phyloP scores from a whole-genome alignment of 2,888 invertebrate genomes.

The Chironomus tentans region DNA sequence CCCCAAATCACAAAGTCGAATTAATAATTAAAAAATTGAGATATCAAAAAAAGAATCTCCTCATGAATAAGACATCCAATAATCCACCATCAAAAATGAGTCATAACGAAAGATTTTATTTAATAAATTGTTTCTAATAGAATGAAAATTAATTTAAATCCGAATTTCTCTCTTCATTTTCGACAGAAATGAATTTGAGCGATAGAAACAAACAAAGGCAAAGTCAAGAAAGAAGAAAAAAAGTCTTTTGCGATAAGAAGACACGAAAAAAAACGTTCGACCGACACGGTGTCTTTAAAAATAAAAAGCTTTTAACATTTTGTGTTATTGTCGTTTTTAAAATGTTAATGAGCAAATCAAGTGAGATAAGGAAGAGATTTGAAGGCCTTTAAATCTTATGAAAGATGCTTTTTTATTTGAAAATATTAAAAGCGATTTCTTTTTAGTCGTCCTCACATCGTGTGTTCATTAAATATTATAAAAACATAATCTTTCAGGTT shows the following conservation, averaged over 20 bases:
- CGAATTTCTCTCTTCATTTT: too few relatives aligned
- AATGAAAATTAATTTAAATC: too few relatives aligned
- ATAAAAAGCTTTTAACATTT: constrained; percentile 35
- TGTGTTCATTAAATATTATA: constrained; percentile 21
- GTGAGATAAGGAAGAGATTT: constrained; percentile 22
- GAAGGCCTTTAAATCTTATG: not conserved
- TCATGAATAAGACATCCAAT: too few relatives aligned
- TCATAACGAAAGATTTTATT: too few relatives aligned
- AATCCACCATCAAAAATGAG: too few relatives aligned
- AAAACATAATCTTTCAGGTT: constrained; percentile 23
- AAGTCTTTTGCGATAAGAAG: not conserved
- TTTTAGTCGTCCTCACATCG: not conserved
- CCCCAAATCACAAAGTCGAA: too few relatives aligned
- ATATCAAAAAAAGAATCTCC: too few relatives aligned
- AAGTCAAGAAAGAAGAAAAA: not conserved
- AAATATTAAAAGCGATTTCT: constrained; percentile 16
- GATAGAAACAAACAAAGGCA: not conserved
- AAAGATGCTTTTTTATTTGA: constrained; percentile 14
- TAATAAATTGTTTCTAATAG: too few relatives aligned
- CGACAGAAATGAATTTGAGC: too few relatives aligned
- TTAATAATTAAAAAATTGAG: too few relatives aligned
- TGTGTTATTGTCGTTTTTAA: constrained; percentile 32
- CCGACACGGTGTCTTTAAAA: constrained; percentile 9
- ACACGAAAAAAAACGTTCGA: not conserved
- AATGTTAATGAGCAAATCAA: constrained; percentile 42